A percentile compares a stretch with the other conserved stretches of the same genome.
Conservation (phyloP, 1,140 invertebrate genomes). For the Plectrocnemia conspersa region DNA sequence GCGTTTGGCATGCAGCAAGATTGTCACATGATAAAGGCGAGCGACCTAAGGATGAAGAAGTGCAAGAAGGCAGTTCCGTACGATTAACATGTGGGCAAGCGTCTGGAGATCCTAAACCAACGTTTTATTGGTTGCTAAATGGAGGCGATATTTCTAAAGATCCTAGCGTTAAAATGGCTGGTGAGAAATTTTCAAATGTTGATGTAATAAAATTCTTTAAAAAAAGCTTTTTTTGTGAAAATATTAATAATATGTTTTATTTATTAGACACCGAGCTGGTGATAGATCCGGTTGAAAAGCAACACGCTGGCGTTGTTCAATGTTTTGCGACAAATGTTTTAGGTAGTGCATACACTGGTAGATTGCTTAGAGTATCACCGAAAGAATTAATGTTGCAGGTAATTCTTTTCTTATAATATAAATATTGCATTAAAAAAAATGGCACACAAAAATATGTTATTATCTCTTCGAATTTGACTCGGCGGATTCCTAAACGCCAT, state of each 20-base stretch:
- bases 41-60: slow-evolving; percentile 46
- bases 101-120: slow-evolving; percentile 65
- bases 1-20: slow-evolving; percentile 5
- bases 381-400: slow-evolving; percentile 60
- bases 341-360: slow-evolving; percentile 61
- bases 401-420: slow-evolving; percentile 23
- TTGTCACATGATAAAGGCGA: slow-evolving; percentile 39
- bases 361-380: slow-evolving; percentile 67
- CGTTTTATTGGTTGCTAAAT: slow-evolving; percentile 79
- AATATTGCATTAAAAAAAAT: slow-evolving; percentile 3
- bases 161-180: slow-evolving; percentile 48
- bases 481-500: too few species aligned
- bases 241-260: slow-evolving; percentile 5
- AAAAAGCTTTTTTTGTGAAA: neutral
- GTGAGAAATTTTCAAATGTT: slow-evolving; percentile 19
- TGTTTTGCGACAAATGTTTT: slow-evolving; percentile 82
- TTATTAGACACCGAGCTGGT: slow-evolving; percentile 55
- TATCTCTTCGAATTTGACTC: too few species aligned
- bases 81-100: slow-evolving; percentile 50
- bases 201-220: neutral
- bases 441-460: too few species aligned
- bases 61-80: slow-evolving; percentile 40
- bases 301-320: slow-evolving; percentile 82
- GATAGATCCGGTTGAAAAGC: slow-evolving; percentile 68
- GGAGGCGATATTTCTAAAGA: slow-evolving; percentile 61